Evolutionary conservation across 2,797 vertebrate genomes (phyloP).

Genomic region (Jordanella pulchra): DNA sequence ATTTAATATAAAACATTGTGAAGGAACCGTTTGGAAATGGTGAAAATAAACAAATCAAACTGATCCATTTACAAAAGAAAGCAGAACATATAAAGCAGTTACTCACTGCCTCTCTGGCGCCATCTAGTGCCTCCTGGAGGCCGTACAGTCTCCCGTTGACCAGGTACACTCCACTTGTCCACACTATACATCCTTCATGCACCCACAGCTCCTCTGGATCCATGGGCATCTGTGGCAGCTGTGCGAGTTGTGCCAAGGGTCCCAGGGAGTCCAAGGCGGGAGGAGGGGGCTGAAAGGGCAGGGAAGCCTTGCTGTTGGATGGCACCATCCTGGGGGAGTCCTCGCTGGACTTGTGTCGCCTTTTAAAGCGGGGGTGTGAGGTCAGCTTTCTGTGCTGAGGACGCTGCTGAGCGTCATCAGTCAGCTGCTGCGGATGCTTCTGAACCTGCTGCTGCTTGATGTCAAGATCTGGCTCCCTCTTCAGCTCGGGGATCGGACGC

Average conservation of each 20-base stretch:
- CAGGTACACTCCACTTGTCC: slow-evolving; percentile 98
- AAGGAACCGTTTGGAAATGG: neutral
- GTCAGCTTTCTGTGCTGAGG: slow-evolving; percentile 86
- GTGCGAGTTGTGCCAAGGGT: slow-evolving; percentile 85
- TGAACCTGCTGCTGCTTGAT: slow-evolving; percentile 52
- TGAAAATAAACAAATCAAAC: neutral
- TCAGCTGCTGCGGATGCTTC: slow-evolving; percentile 42
- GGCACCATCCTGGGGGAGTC: slow-evolving; percentile 88
- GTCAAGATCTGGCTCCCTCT: slow-evolving; percentile 71
- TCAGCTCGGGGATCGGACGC: slow-evolving; percentile 65
- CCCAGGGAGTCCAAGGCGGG: slow-evolving; percentile 86
- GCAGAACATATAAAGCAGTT: slow-evolving; percentile 1
- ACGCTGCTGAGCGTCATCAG: slow-evolving; percentile 75
- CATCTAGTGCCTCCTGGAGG: slow-evolving; percentile 97
- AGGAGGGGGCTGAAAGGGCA: slow-evolving; percentile 92
- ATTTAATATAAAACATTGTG: neutral
- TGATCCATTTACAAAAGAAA: slow-evolving; percentile 8
- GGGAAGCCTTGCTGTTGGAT: slow-evolving; percentile 83
- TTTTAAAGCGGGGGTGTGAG: slow-evolving; percentile 95
- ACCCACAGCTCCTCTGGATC: slow-evolving; percentile 99
- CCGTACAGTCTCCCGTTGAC: slow-evolving; percentile 98
- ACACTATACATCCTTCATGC: slow-evolving; percentile 96
- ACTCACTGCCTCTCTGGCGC: slow-evolving; percentile 94
- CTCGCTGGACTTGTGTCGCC: slow-evolving; percentile 95
- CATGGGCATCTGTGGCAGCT: slow-evolving; percentile 96